These are phyloP conservation scores for Aplysina aerophoba DNA, from an alignment of 37 sponge, comb jelly and placozoan species.

Conservation along the genomic window DNA sequence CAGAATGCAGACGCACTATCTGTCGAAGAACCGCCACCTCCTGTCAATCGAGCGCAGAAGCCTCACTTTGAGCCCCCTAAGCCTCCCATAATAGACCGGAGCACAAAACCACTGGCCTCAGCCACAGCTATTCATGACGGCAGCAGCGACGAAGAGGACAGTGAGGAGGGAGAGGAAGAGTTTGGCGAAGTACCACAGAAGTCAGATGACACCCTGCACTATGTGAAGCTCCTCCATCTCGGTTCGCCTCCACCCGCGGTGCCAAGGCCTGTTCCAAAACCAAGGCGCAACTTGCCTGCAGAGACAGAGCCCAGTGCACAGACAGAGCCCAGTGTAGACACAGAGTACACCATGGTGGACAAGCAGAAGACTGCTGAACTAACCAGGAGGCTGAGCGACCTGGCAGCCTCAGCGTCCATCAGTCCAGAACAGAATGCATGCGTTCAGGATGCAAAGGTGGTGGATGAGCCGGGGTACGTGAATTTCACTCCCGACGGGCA, in stretches of 20 bases:
- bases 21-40: not conserved
- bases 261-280: slow-evolving; percentile 18
- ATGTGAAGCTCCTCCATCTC: not conserved
- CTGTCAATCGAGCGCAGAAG: not conserved
- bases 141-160: slow-evolving; percentile 9
- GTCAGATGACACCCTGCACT: slow-evolving; percentile 17
- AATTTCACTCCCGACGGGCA: slow-evolving; percentile 32
- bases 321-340: not conserved
- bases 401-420: not conserved
- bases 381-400: not conserved
- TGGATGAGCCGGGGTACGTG: slow-evolving; percentile 30
- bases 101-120: slow-evolving; percentile 4
- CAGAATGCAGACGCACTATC: slow-evolving; percentile 21
- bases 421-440: not conserved
- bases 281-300: not conserved
- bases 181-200: not conserved
- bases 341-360: slow-evolving; percentile 16
- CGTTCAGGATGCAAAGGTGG: not conserved
- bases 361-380: not conserved
- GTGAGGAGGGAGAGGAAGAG: slow-evolving; percentile 6
- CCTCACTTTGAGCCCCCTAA: slow-evolving; percentile 1
- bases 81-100: not conserved
- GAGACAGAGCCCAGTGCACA: not conserved
- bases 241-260: no score
- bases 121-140: not conserved